These are phyloP conservation scores for Eriosoma lanigerum DNA, from an alignment of 1,140 invertebrate genomes.

Conservation along the genomic window DNA sequence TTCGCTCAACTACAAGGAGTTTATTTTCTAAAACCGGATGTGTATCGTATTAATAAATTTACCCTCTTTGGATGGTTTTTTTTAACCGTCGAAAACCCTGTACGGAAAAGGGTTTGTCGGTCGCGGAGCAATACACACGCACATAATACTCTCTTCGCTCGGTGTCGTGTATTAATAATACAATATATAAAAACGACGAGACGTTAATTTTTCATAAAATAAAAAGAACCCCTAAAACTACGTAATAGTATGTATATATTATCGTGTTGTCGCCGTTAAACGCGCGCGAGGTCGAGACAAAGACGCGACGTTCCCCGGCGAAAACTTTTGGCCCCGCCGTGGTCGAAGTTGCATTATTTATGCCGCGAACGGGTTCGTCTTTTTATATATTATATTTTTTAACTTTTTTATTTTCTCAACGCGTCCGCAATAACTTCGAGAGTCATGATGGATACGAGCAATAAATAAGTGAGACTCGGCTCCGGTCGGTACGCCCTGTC, in stretches of 20 bases:
- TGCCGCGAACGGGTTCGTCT: neutral
- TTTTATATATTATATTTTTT: neutral
- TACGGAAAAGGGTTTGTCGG: neutral
- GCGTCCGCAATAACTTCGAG: constrained; percentile 47
- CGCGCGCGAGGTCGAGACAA: neutral
- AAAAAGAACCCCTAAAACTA: neutral
- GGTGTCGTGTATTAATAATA: too few relatives aligned
- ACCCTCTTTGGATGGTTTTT: neutral
- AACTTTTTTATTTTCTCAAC: constrained; percentile 40
- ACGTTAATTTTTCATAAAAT: constrained; percentile 12
- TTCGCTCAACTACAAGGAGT: too few relatives aligned
- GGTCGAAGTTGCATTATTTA: constrained; percentile 27
- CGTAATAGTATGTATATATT: too few relatives aligned
- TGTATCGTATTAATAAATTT: neutral
- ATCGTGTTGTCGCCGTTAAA: too few relatives aligned
- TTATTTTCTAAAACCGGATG: neutral
- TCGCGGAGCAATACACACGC: neutral
- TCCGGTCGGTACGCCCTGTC: constrained; percentile 17
- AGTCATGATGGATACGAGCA: constrained; percentile 46
- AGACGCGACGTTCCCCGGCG: neutral
- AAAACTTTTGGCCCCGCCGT: constrained; percentile 8
- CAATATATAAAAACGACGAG: neutral
- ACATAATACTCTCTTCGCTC: too few relatives aligned
- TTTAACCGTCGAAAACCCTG: neutral
- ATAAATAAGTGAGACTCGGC: constrained; percentile 36